Conservation (phyloP, 2,797 vertebrate genomes). For the Oreochromis grahami region DNA sequence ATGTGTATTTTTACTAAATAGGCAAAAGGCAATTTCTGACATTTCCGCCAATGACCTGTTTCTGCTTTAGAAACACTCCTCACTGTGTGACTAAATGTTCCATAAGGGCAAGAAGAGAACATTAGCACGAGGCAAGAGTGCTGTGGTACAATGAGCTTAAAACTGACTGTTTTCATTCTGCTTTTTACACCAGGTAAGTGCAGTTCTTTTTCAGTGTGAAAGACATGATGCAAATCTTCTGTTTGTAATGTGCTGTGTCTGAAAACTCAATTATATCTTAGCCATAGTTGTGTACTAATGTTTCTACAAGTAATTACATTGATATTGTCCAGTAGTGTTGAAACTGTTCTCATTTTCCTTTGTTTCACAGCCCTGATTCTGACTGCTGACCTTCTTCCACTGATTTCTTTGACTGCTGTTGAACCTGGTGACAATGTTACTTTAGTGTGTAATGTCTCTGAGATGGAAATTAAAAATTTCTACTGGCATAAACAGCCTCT, state of each 20-base stretch:
- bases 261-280: rapidly evolving
- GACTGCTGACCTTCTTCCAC: neutral
- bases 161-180: neutral
- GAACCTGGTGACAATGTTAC: neutral
- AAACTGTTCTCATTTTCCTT: neutral
- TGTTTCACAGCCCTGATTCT: neutral
- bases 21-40: neutral
- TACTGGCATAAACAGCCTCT: neutral
- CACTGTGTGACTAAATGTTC: neutral
- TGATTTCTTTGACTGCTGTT: neutral
- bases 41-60: neutral
- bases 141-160: neutral
- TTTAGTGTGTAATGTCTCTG: neutral
- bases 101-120: neutral
- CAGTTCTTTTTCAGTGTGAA: neutral
- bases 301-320: neutral
- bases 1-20: neutral
- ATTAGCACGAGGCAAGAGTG: neutral
- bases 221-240: neutral
- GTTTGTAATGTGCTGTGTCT: neutral
- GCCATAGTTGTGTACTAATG: neutral
- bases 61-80: neutral
- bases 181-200: neutral
- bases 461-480: rapidly evolving
- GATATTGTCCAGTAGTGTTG: neutral